Conservation (phyloP, 2,888 invertebrate genomes). For the Cephus sareptanus region DNA sequence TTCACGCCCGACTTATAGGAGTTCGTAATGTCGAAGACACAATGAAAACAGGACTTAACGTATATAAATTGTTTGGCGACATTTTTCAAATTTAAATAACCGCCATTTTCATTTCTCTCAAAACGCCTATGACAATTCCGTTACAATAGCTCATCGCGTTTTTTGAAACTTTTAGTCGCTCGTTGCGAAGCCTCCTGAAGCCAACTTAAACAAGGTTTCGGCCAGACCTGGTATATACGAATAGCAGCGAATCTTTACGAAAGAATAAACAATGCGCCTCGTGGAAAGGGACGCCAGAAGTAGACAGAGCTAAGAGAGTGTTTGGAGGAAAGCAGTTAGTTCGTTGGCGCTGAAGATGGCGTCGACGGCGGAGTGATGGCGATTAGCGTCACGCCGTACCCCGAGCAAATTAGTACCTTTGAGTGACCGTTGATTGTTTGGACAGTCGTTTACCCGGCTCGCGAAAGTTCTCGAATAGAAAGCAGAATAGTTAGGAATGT, state of each 20-base stretch:
- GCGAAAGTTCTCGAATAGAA: background rate
- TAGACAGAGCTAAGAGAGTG: background rate
- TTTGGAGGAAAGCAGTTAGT: background rate
- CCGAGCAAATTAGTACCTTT: constrained; percentile 25
- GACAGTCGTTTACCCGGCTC: constrained; percentile 22
- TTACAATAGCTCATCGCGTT: background rate
- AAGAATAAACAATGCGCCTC: background rate
- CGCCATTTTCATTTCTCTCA: background rate
- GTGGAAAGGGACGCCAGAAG: background rate
- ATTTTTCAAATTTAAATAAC: background rate
- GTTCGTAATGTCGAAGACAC: background rate
- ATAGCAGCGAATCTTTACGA: background rate
- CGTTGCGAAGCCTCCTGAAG: background rate
- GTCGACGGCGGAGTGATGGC: constrained; percentile 3
- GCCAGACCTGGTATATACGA: background rate
- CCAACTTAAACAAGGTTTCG: background rate
- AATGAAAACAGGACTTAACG: background rate
- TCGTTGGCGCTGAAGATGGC: background rate
- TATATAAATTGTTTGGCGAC: background rate
- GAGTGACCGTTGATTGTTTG: constrained; percentile 31
- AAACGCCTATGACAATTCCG: background rate
- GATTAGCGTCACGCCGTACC: constrained; percentile 1
- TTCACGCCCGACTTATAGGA: background rate
- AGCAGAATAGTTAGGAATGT: background rate
- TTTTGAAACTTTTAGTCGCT: background rate